Base-by-base conservation (phyloP, 2,113 vertebrate genomes). In the Orthonyx spaldingii region DNA sequence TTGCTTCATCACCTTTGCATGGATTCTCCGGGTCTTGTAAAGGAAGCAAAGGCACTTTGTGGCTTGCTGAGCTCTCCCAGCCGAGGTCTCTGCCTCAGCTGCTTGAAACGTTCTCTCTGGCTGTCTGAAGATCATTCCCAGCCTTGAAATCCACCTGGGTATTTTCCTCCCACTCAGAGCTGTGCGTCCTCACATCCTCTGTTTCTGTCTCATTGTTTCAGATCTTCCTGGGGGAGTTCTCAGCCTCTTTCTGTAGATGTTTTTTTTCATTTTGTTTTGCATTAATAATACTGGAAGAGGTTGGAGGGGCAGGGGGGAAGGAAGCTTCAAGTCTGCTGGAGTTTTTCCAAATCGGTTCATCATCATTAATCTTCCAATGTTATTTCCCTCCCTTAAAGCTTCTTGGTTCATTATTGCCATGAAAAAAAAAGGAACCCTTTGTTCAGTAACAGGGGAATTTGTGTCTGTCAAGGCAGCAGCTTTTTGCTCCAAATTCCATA, bases 401-500 rank as follows among this genome's bases (percentile, higher is more conserved):
- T 87, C 87, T 89, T 46, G 55, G 57, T 86, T 96, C 80, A 68
- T 94, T 87, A 92, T 94, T 95, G 66, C 63, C 56, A 32, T 1
- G 16, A 90, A 92, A 94, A 91, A 79, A 87, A 81, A 44, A 84
- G 83, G 84, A 96, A 83, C 78, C 77, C 88, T 94, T 96, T 82
- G 91, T 95, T 94, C 74, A 52, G 89, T 60, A 91, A 64, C 87
- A 83, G 87, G 96, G 77, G 94, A 94, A 95, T 91, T 89, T 41
- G 23, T 86, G 92, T 59, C 85, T 95, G 88, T 96, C 91, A 89
- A 86, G 68, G 56, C 93, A 92, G 90, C 92, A 90, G 84, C 71
- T 94, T 86, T 94, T 94, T 97, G 90, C 93, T 93, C 87, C 56
- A 84, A 89, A 96, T 88, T 95, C 94, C 70, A 14, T 80, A 94